phyloP scores from a whole-genome alignment of 2,888 invertebrate species.

The Acronicta alni region DNA sequence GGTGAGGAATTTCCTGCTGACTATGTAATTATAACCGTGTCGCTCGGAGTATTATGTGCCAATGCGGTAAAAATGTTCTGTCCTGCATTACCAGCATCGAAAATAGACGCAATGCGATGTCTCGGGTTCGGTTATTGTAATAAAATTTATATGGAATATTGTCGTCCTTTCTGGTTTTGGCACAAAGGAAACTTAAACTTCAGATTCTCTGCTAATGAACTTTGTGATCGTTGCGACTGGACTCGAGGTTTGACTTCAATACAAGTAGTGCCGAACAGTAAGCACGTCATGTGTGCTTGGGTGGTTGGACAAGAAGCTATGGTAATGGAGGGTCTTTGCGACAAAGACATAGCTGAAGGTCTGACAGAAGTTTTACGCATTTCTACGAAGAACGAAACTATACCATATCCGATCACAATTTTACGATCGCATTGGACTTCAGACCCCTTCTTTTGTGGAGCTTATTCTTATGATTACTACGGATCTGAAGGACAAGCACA shows the following conservation, averaged over 20 bases:
- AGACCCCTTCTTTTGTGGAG: slow-evolving; percentile 92
- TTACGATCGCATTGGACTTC: slow-evolving; percentile 92
- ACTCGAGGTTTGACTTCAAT: slow-evolving; percentile 92
- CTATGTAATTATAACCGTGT: slow-evolving; percentile 94
- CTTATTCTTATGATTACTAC: slow-evolving; percentile 90
- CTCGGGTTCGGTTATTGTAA: slow-evolving; percentile 93
- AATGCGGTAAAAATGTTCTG: slow-evolving; percentile 91
- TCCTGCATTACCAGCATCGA: slow-evolving; percentile 91
- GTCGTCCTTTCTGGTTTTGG: slow-evolving; percentile 93
- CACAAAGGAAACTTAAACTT: slow-evolving; percentile 91
- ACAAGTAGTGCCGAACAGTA: slow-evolving; percentile 91
- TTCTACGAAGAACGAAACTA: slow-evolving; percentile 89
- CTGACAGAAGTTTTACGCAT: slow-evolving; percentile 90
- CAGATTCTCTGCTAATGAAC: slow-evolving; percentile 89
- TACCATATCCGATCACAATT: slow-evolving; percentile 92
- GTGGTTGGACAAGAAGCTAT: slow-evolving; percentile 92
- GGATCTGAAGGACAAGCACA: slow-evolving; percentile 73
- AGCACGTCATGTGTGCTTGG: slow-evolving; percentile 92
- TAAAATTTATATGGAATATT: slow-evolving; percentile 94
- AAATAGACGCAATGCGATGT: slow-evolving; percentile 91
- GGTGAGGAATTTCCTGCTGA: slow-evolving; percentile 93
- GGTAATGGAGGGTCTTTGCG: slow-evolving; percentile 91
- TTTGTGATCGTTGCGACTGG: slow-evolving; percentile 90
- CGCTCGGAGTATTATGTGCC: slow-evolving; percentile 92
- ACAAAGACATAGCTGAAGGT: slow-evolving; percentile 91